Evolutionary conservation across 2,888 invertebrate species (phyloP), one percentile per base, ranked within the genome.

Genomic region (Agrotis segetum): DNA sequence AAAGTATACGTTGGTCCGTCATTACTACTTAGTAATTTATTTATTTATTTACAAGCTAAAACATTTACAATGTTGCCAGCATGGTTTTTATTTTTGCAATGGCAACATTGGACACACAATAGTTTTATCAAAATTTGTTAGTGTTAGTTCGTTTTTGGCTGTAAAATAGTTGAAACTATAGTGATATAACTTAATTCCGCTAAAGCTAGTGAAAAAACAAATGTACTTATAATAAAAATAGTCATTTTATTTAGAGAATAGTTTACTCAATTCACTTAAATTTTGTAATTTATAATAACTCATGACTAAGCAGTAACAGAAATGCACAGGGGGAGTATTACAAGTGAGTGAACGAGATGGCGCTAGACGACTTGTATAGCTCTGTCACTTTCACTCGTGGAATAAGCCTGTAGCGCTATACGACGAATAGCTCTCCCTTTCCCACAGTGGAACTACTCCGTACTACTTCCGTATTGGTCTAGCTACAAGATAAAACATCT

Each of bases 131-230:
- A 62, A 61, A 9, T 34, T 17, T 21, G 14, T 50, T 65, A 65
- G 62, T n/a, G 46, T 68, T 77, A 74, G 64, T 64, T 50, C n/a
- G 21, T 59, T 61, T 65, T 80, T 75, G 77, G 69, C 76, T 78
- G 81, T 81, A 53, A 81, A 65, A 62, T 70, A 64, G 81, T 67
- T 67, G 52, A 79, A 17, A 74, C 80, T 79, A 58, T 80, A 80
- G 81, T 77, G 76, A 76, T 65, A 76, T 65, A 70, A 58, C 3
- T 34, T 55, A 14, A 81, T 79, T 79, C 77, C 71, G 60, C 77
- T 76, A 47, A 74, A 50, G 3, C 40, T 76, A 78, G 81, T 66
- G 19, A 67, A 50, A 58, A 53, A 77, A 53, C 52, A 56, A 58
- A 74, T 73, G 76, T 81, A 81, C 71, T 77, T 77, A 67, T 58